Evolutionary conservation across 2,888 invertebrate genomes (phyloP), one percentile per base, ranked within the genome.

Genomic region (Nemotelus pantherinus): DNA sequence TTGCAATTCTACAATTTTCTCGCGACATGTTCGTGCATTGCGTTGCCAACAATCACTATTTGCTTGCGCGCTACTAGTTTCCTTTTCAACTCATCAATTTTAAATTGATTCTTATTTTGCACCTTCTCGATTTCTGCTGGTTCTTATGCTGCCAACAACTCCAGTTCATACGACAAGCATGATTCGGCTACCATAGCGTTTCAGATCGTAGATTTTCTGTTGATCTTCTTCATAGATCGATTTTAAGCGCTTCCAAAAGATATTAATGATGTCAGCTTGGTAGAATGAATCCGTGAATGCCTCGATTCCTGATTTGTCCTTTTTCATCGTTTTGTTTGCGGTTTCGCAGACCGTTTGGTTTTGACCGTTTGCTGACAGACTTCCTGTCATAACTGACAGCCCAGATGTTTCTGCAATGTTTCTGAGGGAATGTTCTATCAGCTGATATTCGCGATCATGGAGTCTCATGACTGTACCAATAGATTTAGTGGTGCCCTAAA

Each of bases 121-220:
- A 55, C 7, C 55, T 78, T 77, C 7, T 77, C 67, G 7, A 76
- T 67, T 47, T 79, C 78, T 2, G 39, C 3, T 5, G 58, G 6
- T 58, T 79, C 74, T 3, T 57, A 63, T 2, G 72, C 43, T 45
- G 67, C 45, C 55, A 79, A 58, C 3, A 74, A n/a, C 3, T 87
- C 87, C 7, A 87, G 80, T 75, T 87, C 87, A 50, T 86, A 84
- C 0, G 83, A 80, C 0, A 87, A 80, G 79, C 85, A 86, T 0
- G 80, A 78, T 77, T 86, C 85, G 0, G 85, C 84, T 0, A 86
- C 84, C 7, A 80, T 78, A 0, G 5, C 87, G 82, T 77, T 84
- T 84, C 0, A 87, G 80, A 3, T 86, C 85, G 72, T 86, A 82
- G n/a, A 87, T 85, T 43, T 83, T 82, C 70, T 87, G 87, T 0